These are phyloP conservation scores for Lophius americanus DNA, from an alignment of 2,797 vertebrate genomes.

Conservation along the genomic window DNA sequence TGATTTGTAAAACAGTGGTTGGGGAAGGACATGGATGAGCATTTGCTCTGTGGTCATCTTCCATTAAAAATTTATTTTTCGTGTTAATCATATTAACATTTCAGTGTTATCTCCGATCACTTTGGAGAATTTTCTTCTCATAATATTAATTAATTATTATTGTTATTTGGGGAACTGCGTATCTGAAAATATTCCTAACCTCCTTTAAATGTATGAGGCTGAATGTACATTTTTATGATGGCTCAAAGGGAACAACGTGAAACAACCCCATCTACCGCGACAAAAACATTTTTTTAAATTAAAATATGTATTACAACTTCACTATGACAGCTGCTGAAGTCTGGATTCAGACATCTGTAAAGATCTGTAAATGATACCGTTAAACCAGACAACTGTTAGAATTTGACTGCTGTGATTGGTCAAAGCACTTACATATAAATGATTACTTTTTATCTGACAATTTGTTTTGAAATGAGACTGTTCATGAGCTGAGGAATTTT, in stretches of 20 bases:
- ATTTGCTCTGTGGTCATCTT: constrained; percentile 44
- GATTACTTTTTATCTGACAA: constrained; percentile 64
- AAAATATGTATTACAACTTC: neutral
- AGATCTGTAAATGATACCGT: constrained; percentile 44
- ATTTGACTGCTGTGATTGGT: constrained; percentile 60
- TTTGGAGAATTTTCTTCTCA: constrained; percentile 5
- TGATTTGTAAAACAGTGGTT: constrained; percentile 65
- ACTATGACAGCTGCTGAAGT: constrained; percentile 27
- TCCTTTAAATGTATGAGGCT: neutral
- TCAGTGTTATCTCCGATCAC: constrained; percentile 24
- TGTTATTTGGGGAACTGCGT: neutral
- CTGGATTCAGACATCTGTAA: constrained; percentile 25
- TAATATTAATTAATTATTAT: constrained; percentile 32
- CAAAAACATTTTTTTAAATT: constrained; percentile 1
- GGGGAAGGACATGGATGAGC: constrained; percentile 45
- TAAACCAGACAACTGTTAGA: constrained; percentile 54
- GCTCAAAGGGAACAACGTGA: neutral
- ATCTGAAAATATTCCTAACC: neutral
- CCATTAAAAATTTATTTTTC: constrained; percentile 36
- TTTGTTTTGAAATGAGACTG: constrained; percentile 33
- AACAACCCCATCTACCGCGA: too few relatives aligned
- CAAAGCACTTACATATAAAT: constrained; percentile 62
- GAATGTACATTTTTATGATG: constrained; percentile 34
- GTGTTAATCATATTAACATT: constrained; percentile 23
- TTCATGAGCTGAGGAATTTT: too few relatives aligned